Evolutionary conservation across 2,797 vertebrate genomes (phyloP).

Genomic region (Gadopsis marmoratus): DNA sequence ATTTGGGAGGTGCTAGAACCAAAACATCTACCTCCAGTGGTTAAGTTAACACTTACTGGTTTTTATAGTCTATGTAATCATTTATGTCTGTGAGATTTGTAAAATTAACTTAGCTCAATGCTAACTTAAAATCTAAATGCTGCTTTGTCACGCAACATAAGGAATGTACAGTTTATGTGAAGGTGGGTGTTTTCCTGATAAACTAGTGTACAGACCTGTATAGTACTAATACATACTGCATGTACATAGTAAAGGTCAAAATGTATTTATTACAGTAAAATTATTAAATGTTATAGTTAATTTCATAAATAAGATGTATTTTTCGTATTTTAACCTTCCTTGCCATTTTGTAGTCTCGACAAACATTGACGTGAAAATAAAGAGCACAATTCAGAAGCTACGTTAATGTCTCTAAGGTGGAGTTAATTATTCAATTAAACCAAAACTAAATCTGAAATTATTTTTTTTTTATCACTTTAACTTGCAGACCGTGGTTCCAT

Average conservation of each 20-base stretch:
- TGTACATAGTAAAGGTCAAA: slow-evolving; percentile 52
- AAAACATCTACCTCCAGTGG: neutral
- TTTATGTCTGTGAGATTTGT: slow-evolving; percentile 8
- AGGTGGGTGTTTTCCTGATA: slow-evolving; percentile 15
- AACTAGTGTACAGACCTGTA: slow-evolving; percentile 47
- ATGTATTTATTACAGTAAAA: slow-evolving; percentile 56
- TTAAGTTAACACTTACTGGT: neutral
- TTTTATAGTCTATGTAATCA: slow-evolving; percentile 2
- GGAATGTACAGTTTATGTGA: slow-evolving; percentile 2
- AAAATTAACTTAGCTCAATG: neutral
- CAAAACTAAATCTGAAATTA: neutral
- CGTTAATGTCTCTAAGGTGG: neutral
- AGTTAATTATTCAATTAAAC: slow-evolving; percentile 9
- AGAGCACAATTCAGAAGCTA: slow-evolving; percentile 29
- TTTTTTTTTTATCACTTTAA: neutral
- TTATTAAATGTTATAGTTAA: slow-evolving; percentile 47
- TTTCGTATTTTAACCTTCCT: slow-evolving; percentile 38
- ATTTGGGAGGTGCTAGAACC: neutral
- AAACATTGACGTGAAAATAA: slow-evolving; percentile 54
- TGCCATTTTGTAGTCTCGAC: slow-evolving; percentile 47
- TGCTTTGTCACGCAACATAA: neutral
- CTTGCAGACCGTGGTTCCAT: slow-evolving; percentile 19
- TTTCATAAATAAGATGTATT: slow-evolving; percentile 46
- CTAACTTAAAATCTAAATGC: neutral
- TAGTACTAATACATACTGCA: slow-evolving; percentile 8